Evolutionary conservation across 2,113 vertebrate species (phyloP).

Genomic region (Egretta garzetta): DNA sequence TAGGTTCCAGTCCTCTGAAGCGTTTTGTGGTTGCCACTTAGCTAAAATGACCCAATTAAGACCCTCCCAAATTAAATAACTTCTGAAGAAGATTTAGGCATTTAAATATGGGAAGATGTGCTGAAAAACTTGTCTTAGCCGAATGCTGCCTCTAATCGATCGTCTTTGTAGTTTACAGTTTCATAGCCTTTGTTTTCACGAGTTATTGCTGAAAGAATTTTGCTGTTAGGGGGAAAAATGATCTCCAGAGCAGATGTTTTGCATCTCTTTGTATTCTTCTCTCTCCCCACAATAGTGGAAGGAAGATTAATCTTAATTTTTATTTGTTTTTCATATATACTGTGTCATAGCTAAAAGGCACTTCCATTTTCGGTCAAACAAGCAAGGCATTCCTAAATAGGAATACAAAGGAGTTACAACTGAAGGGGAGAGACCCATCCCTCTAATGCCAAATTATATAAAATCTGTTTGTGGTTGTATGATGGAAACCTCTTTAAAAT

Average conservation of each 20-base stretch:
- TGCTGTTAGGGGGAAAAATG: constrained; percentile 61
- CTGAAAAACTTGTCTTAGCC: constrained; percentile 42
- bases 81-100: neutral
- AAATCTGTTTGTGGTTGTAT: neutral
- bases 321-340: constrained; percentile 72
- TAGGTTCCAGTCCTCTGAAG: neutral
- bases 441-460: constrained; percentile 18
- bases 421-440: constrained; percentile 30
- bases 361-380: constrained; percentile 76
- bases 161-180: constrained; percentile 56
- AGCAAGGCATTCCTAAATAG: constrained; percentile 74
- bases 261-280: constrained; percentile 48
- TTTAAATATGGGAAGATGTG: constrained; percentile 29
- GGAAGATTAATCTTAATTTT: constrained; percentile 72
- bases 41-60: constrained; percentile 5
- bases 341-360: constrained; percentile 69
- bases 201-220: constrained; percentile 63
- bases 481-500: neutral
- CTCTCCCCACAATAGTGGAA: constrained; percentile 56
- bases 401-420: constrained; percentile 68
- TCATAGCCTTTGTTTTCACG: constrained; percentile 49
- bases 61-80: neutral
- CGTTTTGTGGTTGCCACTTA: neutral
- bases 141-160: constrained; percentile 42
- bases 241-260: constrained; percentile 58